Base-by-base conservation (phyloP, 2,797 vertebrate genomes). In the Sebastes cheni region DNA sequence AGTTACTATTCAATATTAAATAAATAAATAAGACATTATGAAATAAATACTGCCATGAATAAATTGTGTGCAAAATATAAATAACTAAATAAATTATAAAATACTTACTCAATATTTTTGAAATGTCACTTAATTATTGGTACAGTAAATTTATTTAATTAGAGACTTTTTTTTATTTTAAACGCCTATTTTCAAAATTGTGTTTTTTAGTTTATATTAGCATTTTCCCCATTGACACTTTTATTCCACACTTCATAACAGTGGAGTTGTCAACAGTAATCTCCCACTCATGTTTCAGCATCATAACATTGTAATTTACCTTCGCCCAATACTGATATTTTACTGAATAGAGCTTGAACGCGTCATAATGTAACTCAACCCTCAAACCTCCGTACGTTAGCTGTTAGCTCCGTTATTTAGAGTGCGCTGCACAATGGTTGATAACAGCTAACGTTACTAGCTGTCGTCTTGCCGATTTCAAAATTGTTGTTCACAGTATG, bases 371-470 rank as follows among this genome's bases (percentile, higher is more conserved):
- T 20, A 50, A 8, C 42, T 46, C 42, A 46, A 46, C 18, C 42
- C 42, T 46, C 16, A 46, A 46, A 50, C 16, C 46, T 50, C 46
- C 18, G 12, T 50, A 50, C 0, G 0, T 50, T 8, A 50, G 46
- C 46, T 50, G 46, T 50, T 50, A 50, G 7, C 18, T 20, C 16
- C 18, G 0, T 50, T 50, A 50, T 50, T 50, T 50, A 50, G 46
- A 50, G 7, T 50, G 46, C 20, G 46, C 2, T 20, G 8, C 42
- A 0, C 42, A 46, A 7, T 8, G 1, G 16, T 0, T 46, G 42
- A 0, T 46, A 18, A 16, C 42, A 50, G 46, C 3, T 20, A 50
- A 50, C 3, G 7, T 50, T 50, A 50, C 46, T 8, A 50, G 18
- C 46, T 18, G 3, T 50, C 5, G 12, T 39, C 46, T 0, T 8